A percentile compares a stretch with the other conserved stretches of the same genome.
Evolutionary conservation across 2,113 vertebrate genomes (phyloP).

Genomic region (Crocuta crocuta): DNA sequence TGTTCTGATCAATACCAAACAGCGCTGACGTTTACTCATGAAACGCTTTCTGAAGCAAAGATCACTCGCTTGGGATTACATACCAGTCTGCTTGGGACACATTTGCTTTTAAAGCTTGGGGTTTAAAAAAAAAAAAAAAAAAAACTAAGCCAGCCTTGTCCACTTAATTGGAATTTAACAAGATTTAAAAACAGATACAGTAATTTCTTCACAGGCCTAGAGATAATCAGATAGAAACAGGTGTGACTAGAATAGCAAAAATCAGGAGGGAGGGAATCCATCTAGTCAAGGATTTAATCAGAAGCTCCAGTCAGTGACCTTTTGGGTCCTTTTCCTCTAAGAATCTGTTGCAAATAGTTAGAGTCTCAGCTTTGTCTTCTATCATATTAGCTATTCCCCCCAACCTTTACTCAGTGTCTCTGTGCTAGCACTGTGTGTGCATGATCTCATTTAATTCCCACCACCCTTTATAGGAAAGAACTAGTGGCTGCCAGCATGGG

Average conservation of each 20-base stretch:
- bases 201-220: slow-evolving; percentile 58
- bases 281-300: slow-evolving; percentile 21
- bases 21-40: neutral
- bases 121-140: slow-evolving; percentile 44
- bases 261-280: neutral
- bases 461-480: neutral
- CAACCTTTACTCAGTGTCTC: neutral
- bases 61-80: slow-evolving; percentile 50
- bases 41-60: slow-evolving; percentile 36
- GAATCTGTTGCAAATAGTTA: neutral
- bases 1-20: neutral
- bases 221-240: slow-evolving; percentile 51
- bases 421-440: no score
- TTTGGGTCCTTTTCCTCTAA: neutral
- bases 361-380: slow-evolving; percentile 25
- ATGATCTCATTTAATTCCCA: neutral
- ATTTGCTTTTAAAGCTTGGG: slow-evolving; percentile 2
- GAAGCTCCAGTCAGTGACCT: slow-evolving; percentile 3
- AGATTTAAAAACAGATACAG: slow-evolving; percentile 62
- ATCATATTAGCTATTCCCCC: neutral
- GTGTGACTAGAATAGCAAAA: slow-evolving; percentile 53
- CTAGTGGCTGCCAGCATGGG: neutral
- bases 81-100: slow-evolving; percentile 20
- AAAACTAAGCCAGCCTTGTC: slow-evolving; percentile 46
- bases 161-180: slow-evolving; percentile 64